phyloP scores from a whole-genome alignment of 2,888 invertebrate genomes.

The Acrobeloides nanus region DNA sequence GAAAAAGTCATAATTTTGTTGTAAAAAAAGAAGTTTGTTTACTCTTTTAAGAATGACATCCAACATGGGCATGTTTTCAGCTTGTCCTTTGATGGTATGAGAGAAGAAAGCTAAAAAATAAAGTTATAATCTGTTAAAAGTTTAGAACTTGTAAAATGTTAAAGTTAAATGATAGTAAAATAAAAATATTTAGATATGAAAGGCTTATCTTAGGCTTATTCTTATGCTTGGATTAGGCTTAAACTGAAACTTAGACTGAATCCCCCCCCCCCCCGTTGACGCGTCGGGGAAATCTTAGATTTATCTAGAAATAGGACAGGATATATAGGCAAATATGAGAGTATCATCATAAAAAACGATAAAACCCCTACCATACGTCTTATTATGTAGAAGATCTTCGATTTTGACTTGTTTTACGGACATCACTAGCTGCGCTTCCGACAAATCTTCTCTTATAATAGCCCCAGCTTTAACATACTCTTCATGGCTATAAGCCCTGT shows the following conservation, averaged over 20 bases:
- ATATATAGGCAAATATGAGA: too few relatives aligned
- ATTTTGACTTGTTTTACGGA: conserved; percentile 76
- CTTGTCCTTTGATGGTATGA: conserved; percentile 97
- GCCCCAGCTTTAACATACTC: conserved; percentile 89
- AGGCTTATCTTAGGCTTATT: too few relatives aligned
- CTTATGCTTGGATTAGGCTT: too few relatives aligned
- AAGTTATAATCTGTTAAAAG: too few relatives aligned
- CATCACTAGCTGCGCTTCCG: conserved; percentile 86
- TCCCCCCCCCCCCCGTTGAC: too few relatives aligned
- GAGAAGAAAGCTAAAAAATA: conserved; percentile 98
- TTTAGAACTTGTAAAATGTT: too few relatives aligned
- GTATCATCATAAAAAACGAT: too few relatives aligned
- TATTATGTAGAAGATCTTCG: conserved; percentile 90
- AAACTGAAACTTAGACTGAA: too few relatives aligned
- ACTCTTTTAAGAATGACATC: conserved; percentile 82
- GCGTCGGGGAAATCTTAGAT: too few relatives aligned
- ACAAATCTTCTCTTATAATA: conserved; percentile 75
- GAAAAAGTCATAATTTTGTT: conserved; percentile 37
- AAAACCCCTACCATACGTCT: conserved; percentile 92
- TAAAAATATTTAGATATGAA: too few relatives aligned
- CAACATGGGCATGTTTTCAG: conserved; percentile 87
- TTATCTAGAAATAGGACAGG: too few relatives aligned
- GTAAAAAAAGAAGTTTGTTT: conserved; percentile 1
- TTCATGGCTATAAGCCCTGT: conserved; percentile 92
- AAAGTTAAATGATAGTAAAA: too few relatives aligned